Conservation (phyloP, 1,140 invertebrate species). For the Drosophila auraria region DNA sequence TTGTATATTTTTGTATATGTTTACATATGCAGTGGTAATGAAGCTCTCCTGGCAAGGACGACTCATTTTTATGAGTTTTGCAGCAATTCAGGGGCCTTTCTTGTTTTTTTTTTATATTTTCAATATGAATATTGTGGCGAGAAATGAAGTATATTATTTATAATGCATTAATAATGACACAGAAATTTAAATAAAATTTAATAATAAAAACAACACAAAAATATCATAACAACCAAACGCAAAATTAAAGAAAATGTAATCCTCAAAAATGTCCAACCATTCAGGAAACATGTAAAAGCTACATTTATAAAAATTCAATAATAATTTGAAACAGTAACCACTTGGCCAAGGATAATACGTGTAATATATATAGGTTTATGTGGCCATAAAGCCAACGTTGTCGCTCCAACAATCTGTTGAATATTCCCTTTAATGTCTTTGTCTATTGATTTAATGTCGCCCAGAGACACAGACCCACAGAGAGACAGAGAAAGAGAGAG, state of each 20-base stretch:
- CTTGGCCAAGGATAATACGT: slow-evolving; percentile 5
- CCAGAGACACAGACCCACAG: slow-evolving; percentile 4
- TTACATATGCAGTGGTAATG: slow-evolving; percentile 28
- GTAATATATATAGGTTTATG: slow-evolving; percentile 35
- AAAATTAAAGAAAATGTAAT: not conserved
- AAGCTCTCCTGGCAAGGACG: slow-evolving; percentile 23
- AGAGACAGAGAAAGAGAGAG: not conserved
- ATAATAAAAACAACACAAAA: not conserved
- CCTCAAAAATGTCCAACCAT: not conserved
- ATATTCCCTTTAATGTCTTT: slow-evolving; percentile 42
- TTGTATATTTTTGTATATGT: not conserved
- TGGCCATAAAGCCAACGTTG: slow-evolving; percentile 3
- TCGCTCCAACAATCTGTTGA: slow-evolving; percentile 38
- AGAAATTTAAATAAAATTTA: not conserved
- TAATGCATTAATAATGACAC: no score
- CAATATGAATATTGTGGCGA: slow-evolving; percentile 1
- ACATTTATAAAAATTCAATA: not conserved
- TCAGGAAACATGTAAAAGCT: not conserved
- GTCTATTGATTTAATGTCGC: slow-evolving; percentile 45
- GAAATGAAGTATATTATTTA: not conserved
- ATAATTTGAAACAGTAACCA: slow-evolving; percentile 8
- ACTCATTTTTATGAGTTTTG: slow-evolving; percentile 15
- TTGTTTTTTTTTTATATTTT: not conserved
- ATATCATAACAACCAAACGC: not conserved
- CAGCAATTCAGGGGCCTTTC: not conserved